These are phyloP conservation scores for Hydrotaea cyrtoneurina DNA, from an alignment of 2,888 invertebrate genomes.

Conservation along the genomic window DNA sequence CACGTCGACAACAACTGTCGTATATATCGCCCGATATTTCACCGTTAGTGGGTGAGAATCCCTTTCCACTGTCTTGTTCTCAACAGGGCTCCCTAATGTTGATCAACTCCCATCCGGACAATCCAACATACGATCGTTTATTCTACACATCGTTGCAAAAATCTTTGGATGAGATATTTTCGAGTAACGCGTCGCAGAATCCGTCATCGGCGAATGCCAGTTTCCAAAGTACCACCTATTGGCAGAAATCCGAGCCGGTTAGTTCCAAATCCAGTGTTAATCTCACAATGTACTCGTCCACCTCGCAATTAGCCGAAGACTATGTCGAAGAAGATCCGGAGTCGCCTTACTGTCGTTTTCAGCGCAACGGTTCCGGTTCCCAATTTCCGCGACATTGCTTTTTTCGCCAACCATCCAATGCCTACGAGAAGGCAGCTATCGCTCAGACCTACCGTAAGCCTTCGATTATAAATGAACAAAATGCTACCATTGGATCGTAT, in stretches of 20 bases:
- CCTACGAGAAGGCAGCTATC: conserved; percentile 61
- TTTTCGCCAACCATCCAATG: conserved; percentile 75
- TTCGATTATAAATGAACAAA: conserved; percentile 58
- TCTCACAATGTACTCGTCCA: conserved; percentile 78
- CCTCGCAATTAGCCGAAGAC: conserved; percentile 70
- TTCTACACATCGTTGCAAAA: conserved; percentile 78
- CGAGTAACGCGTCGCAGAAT: conserved; percentile 56
- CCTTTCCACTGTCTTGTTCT: conserved; percentile 53
- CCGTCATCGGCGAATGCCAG: conserved; percentile 56
- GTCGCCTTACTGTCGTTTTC: conserved; percentile 73
- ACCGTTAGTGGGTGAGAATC: conserved; percentile 60
- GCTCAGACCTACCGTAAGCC: conserved; percentile 59
- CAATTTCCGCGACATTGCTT: conserved; percentile 80
- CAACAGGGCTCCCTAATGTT: conserved; percentile 66
- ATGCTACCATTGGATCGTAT: conserved; percentile 60
- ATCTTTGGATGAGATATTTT: conserved; percentile 78
- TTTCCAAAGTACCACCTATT: conserved; percentile 60
- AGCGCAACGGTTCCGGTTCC: conserved; percentile 79
- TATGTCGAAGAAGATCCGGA: conserved; percentile 40
- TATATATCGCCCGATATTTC: conserved; percentile 66
- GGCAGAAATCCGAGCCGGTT: conserved; percentile 74
- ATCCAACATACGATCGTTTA: conserved; percentile 79
- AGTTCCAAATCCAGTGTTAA: conserved; percentile 80
- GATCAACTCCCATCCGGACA: conserved; percentile 73
- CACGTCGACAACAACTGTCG: conserved; percentile 58